Evolutionary conservation across 2,888 invertebrate genomes (phyloP).

Genomic region (Aphrophora alni): DNA sequence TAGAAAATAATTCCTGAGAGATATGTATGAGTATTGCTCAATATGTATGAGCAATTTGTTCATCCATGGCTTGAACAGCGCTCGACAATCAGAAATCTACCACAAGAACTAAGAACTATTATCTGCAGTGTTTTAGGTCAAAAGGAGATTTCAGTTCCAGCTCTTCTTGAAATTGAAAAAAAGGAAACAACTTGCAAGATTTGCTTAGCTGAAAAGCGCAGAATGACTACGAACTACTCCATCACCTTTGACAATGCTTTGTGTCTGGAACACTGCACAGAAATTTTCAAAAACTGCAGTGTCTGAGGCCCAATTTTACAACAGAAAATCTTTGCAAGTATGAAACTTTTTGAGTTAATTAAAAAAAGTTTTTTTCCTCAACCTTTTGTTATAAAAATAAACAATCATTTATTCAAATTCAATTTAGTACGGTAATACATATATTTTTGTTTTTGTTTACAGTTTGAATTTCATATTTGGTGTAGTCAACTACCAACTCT

Average conservation of each 20-base stretch:
- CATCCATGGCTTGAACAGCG: neutral
- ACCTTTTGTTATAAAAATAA: too few relatives aligned
- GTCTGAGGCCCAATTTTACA: neutral
- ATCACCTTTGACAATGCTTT: conserved; percentile 4
- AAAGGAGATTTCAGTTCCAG: conserved; percentile 11
- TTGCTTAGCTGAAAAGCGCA: conserved; percentile 13
- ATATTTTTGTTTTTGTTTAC: too few relatives aligned
- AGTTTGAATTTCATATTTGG: too few relatives aligned
- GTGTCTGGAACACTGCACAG: conserved; percentile 9
- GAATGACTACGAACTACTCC: conserved; percentile 26
- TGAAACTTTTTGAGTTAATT: neutral
- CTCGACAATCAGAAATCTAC: neutral
- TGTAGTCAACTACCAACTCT: too few relatives aligned
- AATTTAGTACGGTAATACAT: too few relatives aligned
- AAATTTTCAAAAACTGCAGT: conserved; percentile 7
- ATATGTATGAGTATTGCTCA: too few relatives aligned
- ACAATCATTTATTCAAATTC: too few relatives aligned
- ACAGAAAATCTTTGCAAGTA: conserved; percentile 15
- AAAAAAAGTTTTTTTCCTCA: neutral
- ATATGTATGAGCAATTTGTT: conserved; percentile 10
- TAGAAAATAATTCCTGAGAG: conserved; percentile 3
- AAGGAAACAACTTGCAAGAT: conserved; percentile 26
- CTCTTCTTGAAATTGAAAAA: neutral
- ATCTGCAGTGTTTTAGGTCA: conserved; percentile 9
- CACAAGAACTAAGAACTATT: conserved; percentile 14